Base-by-base conservation (phyloP, 2,888 invertebrate species). In the Torymus texanus region DNA sequence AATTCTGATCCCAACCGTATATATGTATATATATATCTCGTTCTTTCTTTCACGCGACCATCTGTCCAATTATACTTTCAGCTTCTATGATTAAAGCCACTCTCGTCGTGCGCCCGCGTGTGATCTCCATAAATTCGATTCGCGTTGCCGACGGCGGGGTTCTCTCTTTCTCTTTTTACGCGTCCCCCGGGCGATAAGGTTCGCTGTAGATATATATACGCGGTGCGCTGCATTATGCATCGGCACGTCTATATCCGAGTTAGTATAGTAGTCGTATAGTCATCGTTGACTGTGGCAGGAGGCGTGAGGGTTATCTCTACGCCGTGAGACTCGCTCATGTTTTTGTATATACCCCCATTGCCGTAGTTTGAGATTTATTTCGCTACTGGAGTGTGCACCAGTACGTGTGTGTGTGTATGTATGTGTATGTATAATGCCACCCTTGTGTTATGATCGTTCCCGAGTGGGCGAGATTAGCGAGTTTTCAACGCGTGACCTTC, bases 221-320 rank as follows among this genome's bases (percentile, higher is more conserved):
- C 21, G 18, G 51, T 51, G 50, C 80, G 29, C 68, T 81, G 84
- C 83, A 87, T 88, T 88, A 87, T 88, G 87, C 87, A 83, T 84
- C 83, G 84, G 81, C 87, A 87, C 87, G 87, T 85, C 76, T 83
- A 72, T 78, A 12, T 81, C 83, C 82, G 14, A 68, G 67, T 29
- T 12, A 14, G 50, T 11, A 41, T 51, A 51, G 29, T n/a, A n/a
- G n/a, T 16, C 18, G 12, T 21, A 14, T 21, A 14, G 3, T 29
- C 3, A 14, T 53, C 14, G 18, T 66, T 12, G 65, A 18, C 11
- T 66, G 8, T 2, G 16, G 16, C 51, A 11, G 14, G 8, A 55
- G 24, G 13, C 55, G 1, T 13, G 10, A 10, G 24, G 58, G 61
- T 63, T 63, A 63, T 41, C 63, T 63, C 24, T 29, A 16, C 41